Evolutionary conservation across 1,140 invertebrate genomes (phyloP), one percentile per base, ranked within the genome.

Genomic region (Glossosoma conforme): DNA sequence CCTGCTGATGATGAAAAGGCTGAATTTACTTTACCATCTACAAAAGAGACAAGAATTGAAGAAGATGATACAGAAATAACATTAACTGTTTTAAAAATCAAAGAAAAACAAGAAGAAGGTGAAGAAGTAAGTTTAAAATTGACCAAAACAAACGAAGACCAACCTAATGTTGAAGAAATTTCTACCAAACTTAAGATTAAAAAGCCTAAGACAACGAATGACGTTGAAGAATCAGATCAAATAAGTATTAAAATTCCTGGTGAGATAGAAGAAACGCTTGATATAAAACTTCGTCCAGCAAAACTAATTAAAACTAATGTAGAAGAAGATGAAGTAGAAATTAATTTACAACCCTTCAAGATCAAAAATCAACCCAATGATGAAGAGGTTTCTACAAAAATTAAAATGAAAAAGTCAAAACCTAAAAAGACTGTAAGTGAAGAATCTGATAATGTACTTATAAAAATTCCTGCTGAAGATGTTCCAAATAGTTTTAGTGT

Each of bases 401-500:
- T 60, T 61, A 44, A 47, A 47, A 58, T 70, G 21, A 65, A 65
- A 57, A 70, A 57, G 25, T 21, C 25, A 38, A 59, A 67, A 56
- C 19, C 41, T 9, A 57, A 55, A 44, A 59, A 62, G 38, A 56
- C 33, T 22, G 40, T 54, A 28, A 36, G 61, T 43, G 35, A 54
- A 15, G 22, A 35, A 24, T 51, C 53, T 30, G 66, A 72, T 47
- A 60, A 65, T 40, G 53, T 62, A 14, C 56, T 50, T 8, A 43
- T 54, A 15, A 32, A 25, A 22, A 41, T 65, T 10, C 61, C 62
- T 21, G 63, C 61, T 47, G 61, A 72, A 32, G 75, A 77, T 60
- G 62, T 74, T 38, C 60, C 61, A 3, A 62, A 74, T 52, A 65
- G 68, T 55, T 61, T 81, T 11, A 76, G 73, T 57, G 63, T 85